Percentiles rank a stretch among this genome's conserved stretches.
phyloP scores from a whole-genome alignment of 2,797 vertebrate genomes.

The Lagorchestes hirsutus region DNA sequence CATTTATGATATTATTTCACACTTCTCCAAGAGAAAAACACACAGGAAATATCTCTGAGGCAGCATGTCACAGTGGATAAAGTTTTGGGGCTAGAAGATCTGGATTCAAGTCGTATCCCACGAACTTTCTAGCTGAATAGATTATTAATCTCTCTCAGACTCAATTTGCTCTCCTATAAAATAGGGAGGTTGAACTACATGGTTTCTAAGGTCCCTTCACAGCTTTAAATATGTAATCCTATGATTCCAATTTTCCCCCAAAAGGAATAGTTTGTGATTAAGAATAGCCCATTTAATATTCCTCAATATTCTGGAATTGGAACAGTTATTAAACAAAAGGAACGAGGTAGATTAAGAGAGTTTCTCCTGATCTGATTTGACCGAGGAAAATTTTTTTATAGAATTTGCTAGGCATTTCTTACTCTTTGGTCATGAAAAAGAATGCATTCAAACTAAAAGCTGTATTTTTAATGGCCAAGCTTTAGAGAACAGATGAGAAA shows the following conservation, averaged over 20 bases:
- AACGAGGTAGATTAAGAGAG: background rate
- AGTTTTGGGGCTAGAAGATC: background rate
- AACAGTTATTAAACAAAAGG: background rate
- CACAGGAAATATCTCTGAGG: background rate
- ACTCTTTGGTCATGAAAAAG: background rate
- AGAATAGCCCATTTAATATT: background rate
- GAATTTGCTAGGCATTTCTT: background rate
- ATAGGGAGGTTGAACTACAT: fast-evolving
- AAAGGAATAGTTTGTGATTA: background rate
- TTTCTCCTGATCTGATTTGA: background rate
- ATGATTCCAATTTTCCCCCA: background rate
- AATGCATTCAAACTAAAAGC: background rate
- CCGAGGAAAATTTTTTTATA: background rate
- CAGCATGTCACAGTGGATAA: background rate
- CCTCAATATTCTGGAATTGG: no score
- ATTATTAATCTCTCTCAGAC: background rate
- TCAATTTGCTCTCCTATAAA: background rate
- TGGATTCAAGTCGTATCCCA: fast-evolving
- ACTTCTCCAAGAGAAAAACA: background rate
- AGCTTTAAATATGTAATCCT: background rate
- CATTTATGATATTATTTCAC: background rate
- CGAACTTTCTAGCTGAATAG: background rate
- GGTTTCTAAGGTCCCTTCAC: background rate
- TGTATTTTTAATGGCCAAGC: background rate
- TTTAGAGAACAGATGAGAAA: background rate